phyloP scores from a whole-genome alignment of 2,797 vertebrate species.

The Diglossa cyanea region DNA sequence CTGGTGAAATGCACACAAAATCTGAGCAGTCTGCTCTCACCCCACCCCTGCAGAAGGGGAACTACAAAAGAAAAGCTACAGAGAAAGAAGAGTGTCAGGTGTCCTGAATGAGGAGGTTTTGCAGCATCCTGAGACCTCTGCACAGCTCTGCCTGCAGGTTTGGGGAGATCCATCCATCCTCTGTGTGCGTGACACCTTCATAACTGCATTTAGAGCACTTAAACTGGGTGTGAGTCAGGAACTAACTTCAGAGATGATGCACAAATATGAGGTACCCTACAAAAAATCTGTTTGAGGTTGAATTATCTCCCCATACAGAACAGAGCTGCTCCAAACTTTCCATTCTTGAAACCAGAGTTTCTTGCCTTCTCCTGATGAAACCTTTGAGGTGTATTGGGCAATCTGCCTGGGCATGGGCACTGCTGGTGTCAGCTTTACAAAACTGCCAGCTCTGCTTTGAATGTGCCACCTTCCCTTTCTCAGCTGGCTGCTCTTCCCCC shows the following conservation, averaged over 20 bases:
- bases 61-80: not conserved
- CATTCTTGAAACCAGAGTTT: not conserved
- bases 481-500: not conserved
- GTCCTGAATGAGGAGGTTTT: not conserved
- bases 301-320: not conserved
- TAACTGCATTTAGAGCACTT: not conserved
- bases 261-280: not conserved
- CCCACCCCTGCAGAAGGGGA: not conserved
- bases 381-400: not conserved
- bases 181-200: fast-evolving
- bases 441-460: not conserved
- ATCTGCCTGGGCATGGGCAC: not conserved
- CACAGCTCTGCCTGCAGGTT: not conserved
- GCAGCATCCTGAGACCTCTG: not conserved
- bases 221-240: not conserved
- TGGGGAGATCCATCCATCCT: not conserved
- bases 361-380: constrained; percentile 2
- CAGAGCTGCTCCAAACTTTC: not conserved
- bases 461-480: not conserved
- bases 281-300: not conserved
- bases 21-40: not conserved
- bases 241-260: not conserved
- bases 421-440: not conserved
- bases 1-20: not conserved
- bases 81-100: not conserved